Percentiles rank a stretch among this genome's conserved stretches.
phyloP scores from a whole-genome alignment of 2,113 vertebrate species.

The Pelvicachromis taeniatus region DNA sequence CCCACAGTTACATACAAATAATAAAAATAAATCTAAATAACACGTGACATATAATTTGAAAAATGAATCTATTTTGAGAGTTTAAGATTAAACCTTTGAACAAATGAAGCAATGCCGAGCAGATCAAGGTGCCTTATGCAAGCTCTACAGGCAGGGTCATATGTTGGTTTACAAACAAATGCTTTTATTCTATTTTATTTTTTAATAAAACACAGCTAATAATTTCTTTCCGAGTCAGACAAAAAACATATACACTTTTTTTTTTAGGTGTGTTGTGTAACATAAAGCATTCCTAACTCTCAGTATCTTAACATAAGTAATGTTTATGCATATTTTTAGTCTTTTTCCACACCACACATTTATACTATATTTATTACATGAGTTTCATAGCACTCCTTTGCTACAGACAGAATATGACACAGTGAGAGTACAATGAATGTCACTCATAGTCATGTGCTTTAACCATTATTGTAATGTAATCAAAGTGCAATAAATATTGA shows the following conservation, averaged over 20 bases:
- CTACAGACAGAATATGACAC: neutral
- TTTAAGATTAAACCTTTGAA: neutral
- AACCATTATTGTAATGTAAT: constrained; percentile 64
- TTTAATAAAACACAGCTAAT: neutral
- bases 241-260: neutral
- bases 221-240: neutral
- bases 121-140: constrained; percentile 57
- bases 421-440: constrained; percentile 51
- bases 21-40: neutral
- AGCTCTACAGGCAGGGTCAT: neutral
- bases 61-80: neutral
- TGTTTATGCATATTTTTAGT: constrained; percentile 1
- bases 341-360: constrained; percentile 37
- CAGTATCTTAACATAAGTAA: constrained; percentile 8
- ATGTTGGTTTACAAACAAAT: neutral
- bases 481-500: constrained; percentile 68
- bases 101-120: neutral
- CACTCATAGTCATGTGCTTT: constrained; percentile 54
- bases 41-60: neutral
- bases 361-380: constrained; percentile 44
- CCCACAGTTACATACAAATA: neutral
- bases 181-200: neutral
- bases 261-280: neutral
- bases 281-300: constrained; percentile 4
- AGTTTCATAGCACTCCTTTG: constrained; percentile 23